Conservation (phyloP, 2,888 invertebrate species). For the Brenthis hecate region DNA sequence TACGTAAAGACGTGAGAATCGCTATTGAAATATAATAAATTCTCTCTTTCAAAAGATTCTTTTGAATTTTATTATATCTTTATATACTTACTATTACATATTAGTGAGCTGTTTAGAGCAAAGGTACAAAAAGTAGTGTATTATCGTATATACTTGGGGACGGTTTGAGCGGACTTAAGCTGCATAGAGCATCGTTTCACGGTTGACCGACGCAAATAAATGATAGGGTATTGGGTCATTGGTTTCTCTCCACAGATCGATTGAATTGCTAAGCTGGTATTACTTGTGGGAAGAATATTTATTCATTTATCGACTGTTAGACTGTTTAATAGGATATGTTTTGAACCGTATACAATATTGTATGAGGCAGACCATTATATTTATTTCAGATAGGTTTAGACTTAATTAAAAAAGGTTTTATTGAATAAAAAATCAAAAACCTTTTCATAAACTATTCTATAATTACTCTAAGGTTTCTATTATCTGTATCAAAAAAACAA, state of each 20-base stretch:
- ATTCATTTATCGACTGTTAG: constrained; percentile 66
- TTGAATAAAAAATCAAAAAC: too few relatives aligned
- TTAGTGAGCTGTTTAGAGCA: background rate
- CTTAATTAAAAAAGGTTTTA: too few relatives aligned
- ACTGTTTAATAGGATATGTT: constrained; percentile 52
- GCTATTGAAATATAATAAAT: background rate
- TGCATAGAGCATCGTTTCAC: constrained; percentile 40
- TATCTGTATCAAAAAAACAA: too few relatives aligned
- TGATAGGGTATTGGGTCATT: constrained; percentile 58
- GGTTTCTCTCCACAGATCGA: constrained; percentile 60
- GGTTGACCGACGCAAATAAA: constrained; percentile 44
- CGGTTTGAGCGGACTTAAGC: constrained; percentile 38
- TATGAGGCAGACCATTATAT: too few relatives aligned
- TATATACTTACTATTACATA: too few relatives aligned
- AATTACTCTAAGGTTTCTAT: too few relatives aligned
- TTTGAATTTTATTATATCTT: too few relatives aligned
- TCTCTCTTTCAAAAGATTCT: too few relatives aligned
- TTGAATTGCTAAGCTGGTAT: constrained; percentile 66
- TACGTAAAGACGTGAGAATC: background rate
- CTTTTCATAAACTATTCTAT: too few relatives aligned
- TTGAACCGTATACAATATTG: too few relatives aligned
- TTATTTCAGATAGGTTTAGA: too few relatives aligned
- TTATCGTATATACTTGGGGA: constrained; percentile 24
- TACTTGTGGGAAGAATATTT: constrained; percentile 70
- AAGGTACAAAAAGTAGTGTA: background rate